phyloP scores from a whole-genome alignment of 2,113 vertebrate genomes.

The Bungarus multicinctus region DNA sequence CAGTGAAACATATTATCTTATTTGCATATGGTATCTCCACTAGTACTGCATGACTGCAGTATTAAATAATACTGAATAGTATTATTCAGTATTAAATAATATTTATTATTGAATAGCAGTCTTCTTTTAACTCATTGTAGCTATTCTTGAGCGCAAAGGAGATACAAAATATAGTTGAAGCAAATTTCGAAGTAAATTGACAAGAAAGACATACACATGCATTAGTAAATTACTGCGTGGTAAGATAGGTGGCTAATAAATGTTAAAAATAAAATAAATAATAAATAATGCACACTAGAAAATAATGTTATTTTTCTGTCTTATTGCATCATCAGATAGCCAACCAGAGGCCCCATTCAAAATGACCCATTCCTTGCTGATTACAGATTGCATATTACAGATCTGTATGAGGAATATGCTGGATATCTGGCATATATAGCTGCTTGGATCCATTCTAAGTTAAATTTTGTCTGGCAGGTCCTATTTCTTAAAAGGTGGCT shows the following conservation, averaged over 20 bases:
- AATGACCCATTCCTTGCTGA: not conserved
- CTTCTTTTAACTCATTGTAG: constrained; percentile 36
- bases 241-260: not conserved
- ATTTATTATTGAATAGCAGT: not conserved
- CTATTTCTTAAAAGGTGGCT: not conserved
- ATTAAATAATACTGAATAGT: not conserved
- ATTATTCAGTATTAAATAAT: no score
- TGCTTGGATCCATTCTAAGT: not conserved
- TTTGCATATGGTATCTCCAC: constrained; percentile 26
- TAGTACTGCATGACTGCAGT: constrained; percentile 14
- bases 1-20: constrained; percentile 17
- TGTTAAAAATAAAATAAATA: not conserved
- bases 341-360: not conserved
- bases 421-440: not conserved
- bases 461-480: not conserved
- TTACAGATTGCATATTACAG: not conserved
- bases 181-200: constrained; percentile 13
- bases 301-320: not conserved
- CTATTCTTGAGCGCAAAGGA: constrained; percentile 28
- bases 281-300: not conserved
- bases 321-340: not conserved
- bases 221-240: not conserved
- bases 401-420: not conserved
- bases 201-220: constrained; percentile 25
- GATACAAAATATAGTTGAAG: constrained; percentile 16